These are phyloP conservation scores for Noctuana brunneofusca DNA, from an alignment of 2,888 invertebrate genomes.

Conservation along the genomic window DNA sequence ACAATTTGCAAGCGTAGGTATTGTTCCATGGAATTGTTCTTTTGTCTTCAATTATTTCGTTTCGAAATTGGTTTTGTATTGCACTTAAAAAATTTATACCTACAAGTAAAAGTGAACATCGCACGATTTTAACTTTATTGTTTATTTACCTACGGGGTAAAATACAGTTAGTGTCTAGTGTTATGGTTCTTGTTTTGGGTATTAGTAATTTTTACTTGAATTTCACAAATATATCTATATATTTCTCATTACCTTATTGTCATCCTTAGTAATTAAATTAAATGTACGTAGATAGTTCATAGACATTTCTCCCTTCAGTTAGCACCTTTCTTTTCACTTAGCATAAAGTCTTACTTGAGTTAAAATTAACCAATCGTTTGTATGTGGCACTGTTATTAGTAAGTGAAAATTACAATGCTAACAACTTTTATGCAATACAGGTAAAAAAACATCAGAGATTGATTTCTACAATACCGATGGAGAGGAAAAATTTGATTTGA, in stretches of 20 bases:
- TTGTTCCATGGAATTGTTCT: conserved; percentile 30
- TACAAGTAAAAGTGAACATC: neutral
- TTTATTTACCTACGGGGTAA: neutral
- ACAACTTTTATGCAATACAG: conserved; percentile 52
- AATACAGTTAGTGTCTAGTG: neutral
- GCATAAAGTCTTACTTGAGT: neutral
- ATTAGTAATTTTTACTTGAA: too few relatives aligned
- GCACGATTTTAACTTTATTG: neutral
- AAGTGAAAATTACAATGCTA: conserved; percentile 8
- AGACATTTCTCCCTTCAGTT: conserved; percentile 11
- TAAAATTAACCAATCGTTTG: neutral
- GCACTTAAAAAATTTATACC: neutral
- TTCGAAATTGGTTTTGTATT: conserved; percentile 22
- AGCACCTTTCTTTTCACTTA: conserved; percentile 15
- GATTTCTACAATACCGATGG: conserved; percentile 71
- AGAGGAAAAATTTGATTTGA: conserved; percentile 52
- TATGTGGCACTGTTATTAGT: conserved; percentile 6
- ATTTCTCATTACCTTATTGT: neutral
- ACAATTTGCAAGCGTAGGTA: conserved; percentile 25
- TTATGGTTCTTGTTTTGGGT: neutral
- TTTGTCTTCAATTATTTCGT: conserved; percentile 23
- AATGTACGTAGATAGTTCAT: neutral
- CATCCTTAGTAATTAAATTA: neutral
- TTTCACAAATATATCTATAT: too few relatives aligned
- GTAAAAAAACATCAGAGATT: conserved; percentile 72